phyloP scores from a whole-genome alignment of 2,888 invertebrate species.

The Tenodera sinensis region DNA sequence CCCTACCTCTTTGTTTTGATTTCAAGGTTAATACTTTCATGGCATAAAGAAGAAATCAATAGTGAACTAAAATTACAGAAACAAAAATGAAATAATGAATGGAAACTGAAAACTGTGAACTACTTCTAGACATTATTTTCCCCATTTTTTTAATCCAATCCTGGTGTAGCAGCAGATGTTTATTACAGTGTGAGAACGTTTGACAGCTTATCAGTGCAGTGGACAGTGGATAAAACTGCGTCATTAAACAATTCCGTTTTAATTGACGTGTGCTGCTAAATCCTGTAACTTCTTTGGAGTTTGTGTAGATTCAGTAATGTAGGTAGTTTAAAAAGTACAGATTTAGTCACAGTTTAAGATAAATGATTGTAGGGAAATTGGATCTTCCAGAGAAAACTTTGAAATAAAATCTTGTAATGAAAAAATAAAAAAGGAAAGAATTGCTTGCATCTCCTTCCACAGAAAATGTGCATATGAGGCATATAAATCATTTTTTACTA shows the following conservation, averaged over 20 bases:
- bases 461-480: neutral
- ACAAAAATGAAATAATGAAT: neutral
- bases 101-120: neutral
- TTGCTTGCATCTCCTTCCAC: neutral
- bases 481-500: neutral
- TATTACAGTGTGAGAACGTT: neutral
- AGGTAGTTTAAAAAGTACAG: conserved; percentile 23
- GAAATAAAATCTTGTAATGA: conserved; percentile 36
- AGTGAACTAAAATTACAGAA: neutral
- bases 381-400: conserved; percentile 34
- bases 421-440: neutral
- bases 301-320: conserved; percentile 33
- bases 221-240: neutral
- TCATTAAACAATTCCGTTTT: neutral
- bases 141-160: neutral
- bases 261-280: neutral
- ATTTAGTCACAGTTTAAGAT: conserved; percentile 32
- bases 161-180: neutral
- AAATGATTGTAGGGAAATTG: conserved; percentile 33
- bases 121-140: neutral
- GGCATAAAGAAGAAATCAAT: neutral
- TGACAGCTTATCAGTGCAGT: neutral
- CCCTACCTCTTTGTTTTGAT: neutral
- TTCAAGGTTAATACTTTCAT: neutral
- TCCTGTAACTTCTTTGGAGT: conserved; percentile 22